Conservation (phyloP, 2,888 invertebrate genomes). For the Aleiodes testaceus region DNA sequence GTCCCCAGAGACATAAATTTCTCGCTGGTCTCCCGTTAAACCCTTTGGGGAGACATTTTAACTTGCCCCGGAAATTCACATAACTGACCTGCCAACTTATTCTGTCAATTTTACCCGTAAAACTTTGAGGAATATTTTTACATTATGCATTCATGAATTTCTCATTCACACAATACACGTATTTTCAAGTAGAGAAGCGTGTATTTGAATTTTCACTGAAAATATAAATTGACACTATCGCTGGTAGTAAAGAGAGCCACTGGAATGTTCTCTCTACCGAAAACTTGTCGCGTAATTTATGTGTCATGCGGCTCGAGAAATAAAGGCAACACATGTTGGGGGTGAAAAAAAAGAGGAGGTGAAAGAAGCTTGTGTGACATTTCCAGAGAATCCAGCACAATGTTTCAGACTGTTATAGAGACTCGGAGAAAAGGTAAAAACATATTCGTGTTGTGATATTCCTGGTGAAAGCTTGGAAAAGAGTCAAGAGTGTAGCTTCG, state of each 20-base stretch:
- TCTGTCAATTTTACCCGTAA: background rate
- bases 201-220: background rate
- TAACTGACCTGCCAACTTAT: conserved; percentile 24
- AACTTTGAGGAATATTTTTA: background rate
- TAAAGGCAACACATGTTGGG: background rate
- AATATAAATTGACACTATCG: conserved; percentile 15
- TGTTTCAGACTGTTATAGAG: conserved; percentile 32
- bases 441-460: conserved; percentile 16
- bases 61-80: conserved; percentile 25
- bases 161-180: background rate
- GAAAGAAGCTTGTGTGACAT: conserved; percentile 33
- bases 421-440: conserved; percentile 30
- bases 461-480: conserved; percentile 30
- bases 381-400: conserved; percentile 36
- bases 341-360: background rate
- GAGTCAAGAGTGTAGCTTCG: conserved; percentile 39
- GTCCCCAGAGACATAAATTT: conserved; percentile 47
- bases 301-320: conserved; percentile 22
- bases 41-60: conserved; percentile 31
- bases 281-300: conserved; percentile 30
- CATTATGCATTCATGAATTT: conserved; percentile 5
- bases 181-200: no score
- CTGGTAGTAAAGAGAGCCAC: background rate
- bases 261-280: conserved; percentile 7
- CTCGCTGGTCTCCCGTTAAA: conserved; percentile 32